These are phyloP conservation scores for Sinohyriopsis cumingii DNA, from an alignment of 2,888 invertebrate genomes.

Conservation along the genomic window DNA sequence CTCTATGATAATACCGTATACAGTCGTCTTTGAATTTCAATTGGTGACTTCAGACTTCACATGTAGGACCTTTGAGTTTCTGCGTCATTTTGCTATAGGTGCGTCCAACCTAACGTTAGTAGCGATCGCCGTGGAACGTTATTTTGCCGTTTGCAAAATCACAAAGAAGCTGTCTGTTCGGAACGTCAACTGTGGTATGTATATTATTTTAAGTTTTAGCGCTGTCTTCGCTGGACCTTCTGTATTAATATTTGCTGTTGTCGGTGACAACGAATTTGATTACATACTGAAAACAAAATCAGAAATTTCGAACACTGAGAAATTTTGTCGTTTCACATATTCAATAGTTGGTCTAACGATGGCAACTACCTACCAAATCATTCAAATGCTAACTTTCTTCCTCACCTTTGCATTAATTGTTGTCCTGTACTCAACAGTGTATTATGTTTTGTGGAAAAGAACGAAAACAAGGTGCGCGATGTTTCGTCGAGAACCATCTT, in stretches of 20 bases:
- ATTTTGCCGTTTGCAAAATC: constrained; percentile 54
- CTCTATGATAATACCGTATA: constrained; percentile 52
- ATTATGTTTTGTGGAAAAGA: constrained; percentile 50
- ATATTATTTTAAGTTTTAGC: constrained; percentile 37
- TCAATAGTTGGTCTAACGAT: constrained; percentile 35
- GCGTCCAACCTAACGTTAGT: constrained; percentile 51
- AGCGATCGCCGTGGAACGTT: constrained; percentile 55
- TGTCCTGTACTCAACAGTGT: constrained; percentile 51
- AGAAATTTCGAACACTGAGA: constrained; percentile 25
- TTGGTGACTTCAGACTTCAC: constrained; percentile 44
- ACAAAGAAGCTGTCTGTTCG: constrained; percentile 38
- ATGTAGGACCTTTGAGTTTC: constrained; percentile 49
- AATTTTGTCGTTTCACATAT: constrained; percentile 58
- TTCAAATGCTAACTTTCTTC: constrained; percentile 41
- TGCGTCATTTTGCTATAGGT: constrained; percentile 48
- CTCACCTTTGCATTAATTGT: constrained; percentile 39
- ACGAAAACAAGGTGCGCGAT: constrained; percentile 15
- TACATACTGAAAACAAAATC: constrained; percentile 43
- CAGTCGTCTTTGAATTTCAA: constrained; percentile 53
- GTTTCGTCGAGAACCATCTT: too few species aligned
- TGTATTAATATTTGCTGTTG: constrained; percentile 51
- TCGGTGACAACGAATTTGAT: constrained; percentile 33
- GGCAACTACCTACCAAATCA: constrained; percentile 40
- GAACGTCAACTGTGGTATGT: constrained; percentile 41
- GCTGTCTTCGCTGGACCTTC: constrained; percentile 42